These are phyloP conservation scores for Egretta garzetta DNA, from an alignment of 2,113 vertebrate genomes.

Conservation along the genomic window DNA sequence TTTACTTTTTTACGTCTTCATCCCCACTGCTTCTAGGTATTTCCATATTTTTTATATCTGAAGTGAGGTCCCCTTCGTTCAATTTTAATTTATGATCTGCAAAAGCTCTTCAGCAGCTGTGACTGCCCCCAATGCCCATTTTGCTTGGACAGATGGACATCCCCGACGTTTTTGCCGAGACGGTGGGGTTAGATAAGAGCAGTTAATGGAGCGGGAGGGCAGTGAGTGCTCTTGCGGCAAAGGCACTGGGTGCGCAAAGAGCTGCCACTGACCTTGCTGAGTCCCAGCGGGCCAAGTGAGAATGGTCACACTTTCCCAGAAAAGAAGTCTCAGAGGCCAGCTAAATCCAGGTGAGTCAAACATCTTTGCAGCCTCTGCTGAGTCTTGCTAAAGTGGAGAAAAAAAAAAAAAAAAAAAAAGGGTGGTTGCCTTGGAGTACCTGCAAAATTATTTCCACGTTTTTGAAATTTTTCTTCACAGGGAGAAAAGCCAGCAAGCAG, in stretches of 20 bases:
- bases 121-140: neutral
- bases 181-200: neutral
- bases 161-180: fast-evolving
- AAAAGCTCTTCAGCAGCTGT: neutral
- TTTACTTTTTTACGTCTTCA: neutral
- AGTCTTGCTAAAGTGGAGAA: neutral
- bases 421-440: too few relatives aligned
- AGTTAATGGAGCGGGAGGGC: neutral
- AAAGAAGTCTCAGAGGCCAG: neutral
- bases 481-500: neutral
- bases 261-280: neutral
- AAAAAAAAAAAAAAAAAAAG: too few relatives aligned
- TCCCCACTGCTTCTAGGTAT: neutral
- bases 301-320: fast-evolving
- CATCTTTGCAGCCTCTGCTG: neutral
- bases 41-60: neutral
- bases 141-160: neutral
- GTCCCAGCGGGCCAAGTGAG: neutral
- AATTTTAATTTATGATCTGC: neutral
- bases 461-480: neutral
- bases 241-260: neutral
- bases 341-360: neutral
- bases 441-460: neutral
- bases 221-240: fast-evolving
- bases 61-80: neutral